Percentiles rank a stretch among this genome's conserved stretches.
phyloP scores from a whole-genome alignment of 2,888 invertebrate species.

The Euzophera pinguis region DNA sequence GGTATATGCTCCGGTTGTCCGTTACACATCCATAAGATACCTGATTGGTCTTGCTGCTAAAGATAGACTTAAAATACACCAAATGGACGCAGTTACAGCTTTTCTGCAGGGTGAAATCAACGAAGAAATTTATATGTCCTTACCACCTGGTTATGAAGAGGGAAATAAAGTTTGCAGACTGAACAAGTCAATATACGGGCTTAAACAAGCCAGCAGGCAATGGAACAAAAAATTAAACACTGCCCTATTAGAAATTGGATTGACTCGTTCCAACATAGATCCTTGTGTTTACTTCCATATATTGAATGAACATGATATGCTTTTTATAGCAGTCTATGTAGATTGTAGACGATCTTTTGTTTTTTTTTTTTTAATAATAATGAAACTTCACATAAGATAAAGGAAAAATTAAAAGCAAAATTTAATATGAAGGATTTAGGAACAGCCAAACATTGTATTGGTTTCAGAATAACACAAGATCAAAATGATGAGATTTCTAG shows the following conservation, averaged over 20 bases:
- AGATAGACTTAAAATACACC: constrained; percentile 7
- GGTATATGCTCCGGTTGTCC: constrained; percentile 17
- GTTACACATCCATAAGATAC: constrained; percentile 14
- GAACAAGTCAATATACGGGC: constrained; percentile 9
- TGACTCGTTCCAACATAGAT: constrained; percentile 24
- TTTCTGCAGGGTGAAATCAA: constrained; percentile 18
- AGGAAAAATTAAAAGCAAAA: constrained; percentile 16
- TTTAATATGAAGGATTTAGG: constrained; percentile 24
- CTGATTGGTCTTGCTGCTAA: background rate
- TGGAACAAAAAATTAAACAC: constrained; percentile 22
- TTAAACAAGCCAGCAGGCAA: constrained; percentile 10
- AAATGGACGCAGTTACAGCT: constrained; percentile 22
- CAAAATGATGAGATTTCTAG: constrained; percentile 13
- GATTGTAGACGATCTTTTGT: constrained; percentile 24
- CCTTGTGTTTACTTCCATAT: constrained; percentile 27
- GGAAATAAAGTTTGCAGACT: background rate
- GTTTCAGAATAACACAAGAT: constrained; percentile 17
- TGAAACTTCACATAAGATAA: constrained; percentile 9
- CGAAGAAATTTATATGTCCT: background rate
- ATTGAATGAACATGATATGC: constrained; percentile 18
- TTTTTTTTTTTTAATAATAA: constrained; percentile 20
- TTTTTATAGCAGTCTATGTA: constrained; percentile 27
- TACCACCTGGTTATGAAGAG: background rate
- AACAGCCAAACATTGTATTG: constrained; percentile 19
- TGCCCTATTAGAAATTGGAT: constrained; percentile 23